These are phyloP conservation scores for Monochamus saltuarius DNA, from an alignment of 1,140 invertebrate species.

Conservation along the genomic window DNA sequence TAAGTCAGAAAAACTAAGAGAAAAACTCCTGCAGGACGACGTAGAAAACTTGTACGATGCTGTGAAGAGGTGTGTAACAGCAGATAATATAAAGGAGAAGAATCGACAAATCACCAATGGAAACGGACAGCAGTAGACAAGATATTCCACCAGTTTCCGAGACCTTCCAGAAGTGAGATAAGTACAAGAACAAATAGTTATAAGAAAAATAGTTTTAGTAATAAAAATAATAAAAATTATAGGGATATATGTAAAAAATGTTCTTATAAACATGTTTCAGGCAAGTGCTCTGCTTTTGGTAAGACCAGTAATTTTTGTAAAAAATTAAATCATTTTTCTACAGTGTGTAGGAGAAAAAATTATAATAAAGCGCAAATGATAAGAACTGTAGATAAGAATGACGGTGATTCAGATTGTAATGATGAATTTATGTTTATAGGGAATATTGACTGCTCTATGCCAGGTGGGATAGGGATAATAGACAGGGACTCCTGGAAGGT, in stretches of 20 bases:
- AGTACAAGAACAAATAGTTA: background rate
- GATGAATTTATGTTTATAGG: too few relatives aligned
- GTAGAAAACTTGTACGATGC: background rate
- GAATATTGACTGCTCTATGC: too few relatives aligned
- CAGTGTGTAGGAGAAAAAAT: conserved; percentile 16
- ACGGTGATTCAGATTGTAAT: too few relatives aligned
- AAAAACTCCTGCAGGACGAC: conserved; percentile 12
- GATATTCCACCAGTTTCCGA: background rate
- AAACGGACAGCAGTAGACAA: background rate
- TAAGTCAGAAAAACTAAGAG: background rate
- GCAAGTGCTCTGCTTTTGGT: background rate
- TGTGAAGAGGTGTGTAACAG: background rate
- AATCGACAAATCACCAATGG: background rate
- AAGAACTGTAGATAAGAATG: too few relatives aligned
- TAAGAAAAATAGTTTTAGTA: background rate
- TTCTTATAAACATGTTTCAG: background rate
- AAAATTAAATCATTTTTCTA: conserved; percentile 14
- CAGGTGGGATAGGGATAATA: background rate
- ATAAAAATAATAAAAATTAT: background rate
- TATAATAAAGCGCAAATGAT: too few relatives aligned
- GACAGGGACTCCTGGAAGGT: background rate
- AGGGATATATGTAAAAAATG: background rate
- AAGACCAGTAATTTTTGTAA: background rate
- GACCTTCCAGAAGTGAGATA: background rate
- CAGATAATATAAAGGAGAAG: background rate